Percentiles rank a stretch among this genome's conserved stretches.
These are phyloP conservation scores for Oncopeltus fasciatus DNA, from an alignment of 1,140 invertebrate species.

Conservation along the genomic window DNA sequence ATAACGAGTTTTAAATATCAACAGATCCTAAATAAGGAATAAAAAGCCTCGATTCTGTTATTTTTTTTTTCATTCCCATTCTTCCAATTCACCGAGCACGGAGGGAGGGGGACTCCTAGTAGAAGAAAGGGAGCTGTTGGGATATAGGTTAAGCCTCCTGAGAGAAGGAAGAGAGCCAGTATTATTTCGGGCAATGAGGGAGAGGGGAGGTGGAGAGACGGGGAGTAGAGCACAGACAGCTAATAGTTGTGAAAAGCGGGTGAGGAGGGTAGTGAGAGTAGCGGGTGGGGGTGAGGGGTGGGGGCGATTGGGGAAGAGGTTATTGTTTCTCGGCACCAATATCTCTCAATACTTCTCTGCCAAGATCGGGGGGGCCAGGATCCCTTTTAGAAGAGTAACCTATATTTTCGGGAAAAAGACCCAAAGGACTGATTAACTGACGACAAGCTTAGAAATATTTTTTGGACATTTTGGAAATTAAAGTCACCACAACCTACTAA, in stretches of 20 bases:
- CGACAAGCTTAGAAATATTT: no score
- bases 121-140: neutral
- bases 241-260: neutral
- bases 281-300: no score
- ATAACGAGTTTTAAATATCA: no score
- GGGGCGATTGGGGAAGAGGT: no score
- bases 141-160: neutral
- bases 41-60: neutral
- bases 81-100: neutral
- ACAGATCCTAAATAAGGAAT: no score
- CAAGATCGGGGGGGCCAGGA: no score
- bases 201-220: neutral
- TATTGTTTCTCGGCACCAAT: slow-evolving; percentile 5
- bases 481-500: no score
- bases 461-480: no score
- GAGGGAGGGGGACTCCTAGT: neutral
- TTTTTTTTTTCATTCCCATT: neutral
- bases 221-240: neutral
- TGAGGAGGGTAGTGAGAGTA: no score
- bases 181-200: neutral
- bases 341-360: slow-evolving; percentile 10
- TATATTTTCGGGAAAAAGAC: no score
- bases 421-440: no score
- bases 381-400: no score
- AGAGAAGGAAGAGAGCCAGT: neutral